A percentile compares a stretch with the other conserved stretches of the same genome.
phyloP scores from a whole-genome alignment of 2,797 vertebrate genomes.

The Myotis pilosus region DNA sequence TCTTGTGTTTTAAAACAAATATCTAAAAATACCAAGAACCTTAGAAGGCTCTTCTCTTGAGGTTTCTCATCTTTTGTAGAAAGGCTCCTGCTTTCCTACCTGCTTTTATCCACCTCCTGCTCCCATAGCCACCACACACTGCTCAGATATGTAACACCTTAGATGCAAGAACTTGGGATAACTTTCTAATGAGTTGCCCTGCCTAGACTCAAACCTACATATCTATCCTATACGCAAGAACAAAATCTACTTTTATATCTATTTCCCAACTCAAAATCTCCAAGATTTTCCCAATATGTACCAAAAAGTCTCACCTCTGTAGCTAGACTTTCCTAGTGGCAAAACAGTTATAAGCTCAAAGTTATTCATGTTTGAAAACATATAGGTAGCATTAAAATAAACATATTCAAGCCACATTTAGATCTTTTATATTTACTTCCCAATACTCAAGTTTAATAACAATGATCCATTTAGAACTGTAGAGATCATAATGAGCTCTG shows the following conservation, averaged over 20 bases:
- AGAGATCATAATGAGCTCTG: neutral
- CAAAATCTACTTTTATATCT: neutral
- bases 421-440: neutral
- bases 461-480: neutral
- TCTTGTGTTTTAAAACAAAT: neutral
- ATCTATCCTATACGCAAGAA: neutral
- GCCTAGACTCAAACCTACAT: neutral
- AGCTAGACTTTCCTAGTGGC: neutral
- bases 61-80: neutral
- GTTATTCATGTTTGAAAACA: neutral
- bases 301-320: neutral
- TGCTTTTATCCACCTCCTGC: neutral
- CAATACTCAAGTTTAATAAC: neutral
- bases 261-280: neutral
- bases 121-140: neutral
- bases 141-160: neutral
- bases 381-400: neutral
- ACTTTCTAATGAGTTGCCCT: neutral
- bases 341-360: neutral
- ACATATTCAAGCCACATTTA: neutral
- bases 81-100: neutral
- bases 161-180: neutral
- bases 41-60: neutral
- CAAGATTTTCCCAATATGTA: neutral
- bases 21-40: neutral